A percentile compares a stretch with the other conserved stretches of the same genome.
These are phyloP conservation scores for Scophthalmus maximus DNA, from an alignment of 2,113 vertebrate genomes.

Conservation along the genomic window DNA sequence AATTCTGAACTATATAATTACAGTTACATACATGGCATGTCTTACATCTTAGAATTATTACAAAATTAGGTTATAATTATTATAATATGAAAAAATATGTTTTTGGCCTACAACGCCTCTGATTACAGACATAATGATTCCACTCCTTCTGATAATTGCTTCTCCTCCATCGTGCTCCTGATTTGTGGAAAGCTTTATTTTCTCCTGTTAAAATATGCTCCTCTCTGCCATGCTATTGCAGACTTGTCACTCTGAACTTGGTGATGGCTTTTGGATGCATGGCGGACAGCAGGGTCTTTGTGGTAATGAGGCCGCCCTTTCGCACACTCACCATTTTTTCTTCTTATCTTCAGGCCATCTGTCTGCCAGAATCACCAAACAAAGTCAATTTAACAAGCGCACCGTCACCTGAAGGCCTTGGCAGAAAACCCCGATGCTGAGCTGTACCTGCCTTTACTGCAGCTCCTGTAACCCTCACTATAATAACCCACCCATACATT, in stretches of 20 bases:
- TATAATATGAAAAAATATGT: too few relatives aligned
- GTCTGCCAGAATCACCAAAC: slow-evolving; percentile 4
- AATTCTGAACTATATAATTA: too few relatives aligned
- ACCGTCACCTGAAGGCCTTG: background rate
- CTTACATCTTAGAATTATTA: too few relatives aligned
- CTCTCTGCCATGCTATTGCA: too few relatives aligned
- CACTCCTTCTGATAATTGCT: background rate
- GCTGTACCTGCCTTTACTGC: background rate
- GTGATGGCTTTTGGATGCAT: background rate
- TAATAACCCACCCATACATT: background rate
- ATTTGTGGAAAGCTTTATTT: background rate
- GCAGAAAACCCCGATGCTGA: background rate
- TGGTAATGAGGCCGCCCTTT: slow-evolving; percentile 57
- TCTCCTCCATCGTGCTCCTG: too few relatives aligned
- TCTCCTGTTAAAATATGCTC: too few relatives aligned
- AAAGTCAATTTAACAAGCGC: slow-evolving; percentile 38
- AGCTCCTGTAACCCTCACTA: slow-evolving; percentile 18
- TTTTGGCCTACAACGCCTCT: too few relatives aligned
- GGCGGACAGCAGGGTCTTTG: background rate
- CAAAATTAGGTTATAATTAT: too few relatives aligned
- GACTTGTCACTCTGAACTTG: background rate
- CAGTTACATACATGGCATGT: too few relatives aligned
- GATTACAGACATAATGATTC: background rate
- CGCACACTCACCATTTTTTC: background rate
- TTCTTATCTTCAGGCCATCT: background rate